Evolutionary conservation across 2,797 vertebrate species (phyloP), one percentile per base, ranked within the genome.

Genomic region (Clarias pachynema): DNA sequence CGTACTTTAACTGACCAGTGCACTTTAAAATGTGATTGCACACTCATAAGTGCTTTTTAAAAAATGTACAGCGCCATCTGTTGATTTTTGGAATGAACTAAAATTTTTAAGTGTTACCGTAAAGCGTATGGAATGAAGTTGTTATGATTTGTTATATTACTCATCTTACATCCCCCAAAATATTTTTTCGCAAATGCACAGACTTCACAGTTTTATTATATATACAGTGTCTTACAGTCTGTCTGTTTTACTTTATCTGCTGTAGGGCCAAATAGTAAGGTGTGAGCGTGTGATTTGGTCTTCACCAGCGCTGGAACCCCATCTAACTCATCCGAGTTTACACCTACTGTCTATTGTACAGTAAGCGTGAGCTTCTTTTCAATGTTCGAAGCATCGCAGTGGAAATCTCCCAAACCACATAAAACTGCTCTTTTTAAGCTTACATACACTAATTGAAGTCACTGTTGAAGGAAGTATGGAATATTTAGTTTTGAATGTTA

Each of bases 381-480:
- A 62, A 78, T 4, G 24, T 68, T 73, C 26, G 20, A 83, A 60
- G 84, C 82, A 82, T 68, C 44, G 18, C 26, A 31, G 40, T 60
- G 60, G 60, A 72, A 57, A 78, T 34, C 63, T 69, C 66, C 24
- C 14, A 59, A 66, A 73, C 44, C n/a, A 53, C 63, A 66, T 70
- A 7, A 60, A 69, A 59, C 75, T 89, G 87, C 87, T 88, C 85
- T 87, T 82, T 77, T 53, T 74, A 65, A 62, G 79, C 14, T 12
- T 12, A 20, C 31, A 63, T 12, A 8, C 26, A n/a, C 40, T 34
- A 34, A 14, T 81, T 81, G 34, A 29, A 74, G 85, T 86, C 73
- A 60, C 66, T 68, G 63, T 6, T 75, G 40, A 69, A 83, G 59
- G 40, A 69, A 83, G 44, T 66, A 31, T 44, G 34, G 22, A 77